Evolutionary conservation across 1,140 invertebrate species (phyloP), one percentile per base, ranked within the genome.

Genomic region (Sycophila sp.): DNA sequence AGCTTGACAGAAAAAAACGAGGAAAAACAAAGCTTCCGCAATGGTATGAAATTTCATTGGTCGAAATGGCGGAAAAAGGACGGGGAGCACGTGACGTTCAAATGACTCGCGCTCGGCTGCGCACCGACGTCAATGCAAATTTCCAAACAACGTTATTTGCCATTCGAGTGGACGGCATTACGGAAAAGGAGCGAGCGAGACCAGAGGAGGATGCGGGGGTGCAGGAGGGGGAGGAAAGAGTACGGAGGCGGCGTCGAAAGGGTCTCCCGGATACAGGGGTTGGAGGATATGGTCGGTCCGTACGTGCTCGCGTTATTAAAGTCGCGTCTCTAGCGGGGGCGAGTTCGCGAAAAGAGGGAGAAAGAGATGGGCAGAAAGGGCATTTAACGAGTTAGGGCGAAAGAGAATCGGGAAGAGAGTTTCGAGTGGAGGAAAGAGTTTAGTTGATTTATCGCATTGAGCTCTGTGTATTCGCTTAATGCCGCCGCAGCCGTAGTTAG

Each of bases 241-340:
- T 62, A 47, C 38, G 60, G 40, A 65, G n/a, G n/a, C n/a, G n/a
- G n/a, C n/a, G n/a, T n/a, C n/a, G n/a, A n/a, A n/a, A n/a, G n/a
- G n/a, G n/a, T n/a, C n/a, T n/a, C n/a, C n/a, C 56, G 58, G 15
- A 36, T 22, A 19, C 8, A 42, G n/a, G 40, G 6, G n/a, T n/a
- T n/a, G 45, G 36, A 71, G 71, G 67, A 67, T 72, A 73, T 73
- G 75, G 69, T 70, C 68, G 59, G 59, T 68, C 60, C 66, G 65
- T 71, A 84, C 83, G 83, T 85, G 83, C 74, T 75, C 63, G 79
- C 60, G 72, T 83, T 84, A 78, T 81, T 81, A 84, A 85, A 76
- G 75, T 74, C 42, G 17, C 5, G 60, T 51, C 55, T 30, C 24
- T 62, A 59, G 42, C 34, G 62, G 28, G 11, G 66, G 64, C 67